Evolutionary conservation across 1,140 invertebrate genomes (phyloP), one percentile per base, ranked within the genome.

Genomic region (Drosophila micromelanica): DNA sequence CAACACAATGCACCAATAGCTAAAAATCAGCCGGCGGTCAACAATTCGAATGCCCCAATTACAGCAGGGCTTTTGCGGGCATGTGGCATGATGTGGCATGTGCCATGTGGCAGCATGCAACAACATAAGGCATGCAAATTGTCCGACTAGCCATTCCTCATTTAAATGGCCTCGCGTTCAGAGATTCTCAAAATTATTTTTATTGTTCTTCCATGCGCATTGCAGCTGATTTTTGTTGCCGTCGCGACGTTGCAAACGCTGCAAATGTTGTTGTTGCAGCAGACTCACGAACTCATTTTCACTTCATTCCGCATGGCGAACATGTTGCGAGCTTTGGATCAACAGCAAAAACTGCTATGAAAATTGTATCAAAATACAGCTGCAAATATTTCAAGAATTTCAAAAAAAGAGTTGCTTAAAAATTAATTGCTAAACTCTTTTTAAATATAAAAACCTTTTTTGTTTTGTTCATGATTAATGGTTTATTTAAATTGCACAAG

Each of bases 1-100:
- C 38, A 35, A 43, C 35, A 56, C 67, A 57, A 59, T 72, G 52
- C 55, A 40, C n/a, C 55, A 57, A 55, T 42, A 55, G 52, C 43
- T 52, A 49, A 65, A 71, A 71, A 71, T 65, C 68, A 71, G 68
- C 61, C 51, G 61, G 51, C 68, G 43, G 60, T 56, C 68, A 71
- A 70, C 59, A 69, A 71, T 35, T 43, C 13, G 20, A 30, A 35
- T 35, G 8, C 32, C 32, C 38, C 20, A 57, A 62, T 62, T 62
- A 40, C 35, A 62, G 17, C 20, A 30, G 38, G 20, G 55, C 20
- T 20, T 15, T 13, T 20, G 15, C 35, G 3, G 5, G 17, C 12
- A 20, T 38, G 51, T 15, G n/a, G 55, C 27, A 55, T 37, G 51
- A 13, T 27, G 32, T 9, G 8, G n/a, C n/a, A n/a, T n/a, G n/a